Base-by-base conservation (phyloP, 2,113 vertebrate genomes). In the Bubo scandiacus region DNA sequence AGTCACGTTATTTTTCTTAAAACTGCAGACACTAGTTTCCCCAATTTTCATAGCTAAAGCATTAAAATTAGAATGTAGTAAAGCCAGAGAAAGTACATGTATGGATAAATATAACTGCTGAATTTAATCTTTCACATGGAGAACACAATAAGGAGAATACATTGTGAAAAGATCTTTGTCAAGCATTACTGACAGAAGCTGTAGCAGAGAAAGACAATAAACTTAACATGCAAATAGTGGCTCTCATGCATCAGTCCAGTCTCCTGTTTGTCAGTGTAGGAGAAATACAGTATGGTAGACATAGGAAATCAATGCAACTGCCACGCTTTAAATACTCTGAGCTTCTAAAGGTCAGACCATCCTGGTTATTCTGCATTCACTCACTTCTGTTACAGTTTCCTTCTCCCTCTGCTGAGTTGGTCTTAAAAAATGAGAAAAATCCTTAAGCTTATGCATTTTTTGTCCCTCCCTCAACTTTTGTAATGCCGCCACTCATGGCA, bases 261-360 rank as follows among this genome's bases (percentile, higher is more conserved):
- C 79, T 73, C 93, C 78, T 78, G 55, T 94, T 97, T 92, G 78
- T 81, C 93, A 82, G 14, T n/a, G 68, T 14, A 27, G n/a, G 77
- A 82, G 72, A 95, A 97, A 96, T 94, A 95, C 86, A 95, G 63
- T 30, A 71, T 51, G 57, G 42, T 52, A 92, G 90, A 81, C 89
- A 91, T 40, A 84, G 88, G 68, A 97, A 97, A 97, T 92, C 92
- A 95, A 38, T 94, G 88, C 63, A 43, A 38, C 45, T 77, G 78
- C 22, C 45, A 79, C 89, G 62, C 38, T 95, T 90, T 81, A 86
- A 96, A 77, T 82, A 78, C 34, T 82, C 58, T 59, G 62, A 82
- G 52, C 74, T 86, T 95, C 81, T 92, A 87, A 72, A 92, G 92
- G 85, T 94, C 94, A 95, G n/a, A 65, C 22, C 32, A 72, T 55